Percentiles rank a stretch among this genome's conserved stretches.
phyloP scores from a whole-genome alignment of 2,113 vertebrate species.

The Elephas maximus region DNA sequence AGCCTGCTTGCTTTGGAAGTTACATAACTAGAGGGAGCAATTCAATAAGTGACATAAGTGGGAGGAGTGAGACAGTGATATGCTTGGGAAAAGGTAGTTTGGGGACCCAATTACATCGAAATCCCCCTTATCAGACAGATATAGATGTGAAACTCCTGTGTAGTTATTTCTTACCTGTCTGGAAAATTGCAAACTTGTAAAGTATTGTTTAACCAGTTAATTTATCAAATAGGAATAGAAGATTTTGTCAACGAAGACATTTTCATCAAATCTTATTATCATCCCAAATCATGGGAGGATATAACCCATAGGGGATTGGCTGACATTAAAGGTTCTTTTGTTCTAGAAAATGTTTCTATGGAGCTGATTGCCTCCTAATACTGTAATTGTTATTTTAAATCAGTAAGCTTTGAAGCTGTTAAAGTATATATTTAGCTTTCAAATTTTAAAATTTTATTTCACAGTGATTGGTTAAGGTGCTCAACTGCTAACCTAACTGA shows the following conservation, averaged over 20 bases:
- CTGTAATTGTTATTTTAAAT: background rate
- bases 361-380: background rate
- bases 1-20: background rate
- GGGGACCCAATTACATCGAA: background rate
- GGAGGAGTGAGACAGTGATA: background rate
- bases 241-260: background rate
- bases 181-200: background rate
- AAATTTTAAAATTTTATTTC: background rate
- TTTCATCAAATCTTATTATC: background rate
- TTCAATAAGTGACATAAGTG: background rate
- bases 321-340: background rate
- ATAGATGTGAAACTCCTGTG: background rate
- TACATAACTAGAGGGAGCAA: background rate
- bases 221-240: background rate
- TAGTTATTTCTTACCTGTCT: background rate
- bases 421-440: constrained; percentile 2
- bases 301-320: background rate
- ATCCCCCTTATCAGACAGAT: background rate
- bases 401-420: background rate
- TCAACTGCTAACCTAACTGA: too few species aligned
- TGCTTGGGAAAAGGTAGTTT: background rate
- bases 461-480: background rate
- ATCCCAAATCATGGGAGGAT: background rate
- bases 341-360: background rate
- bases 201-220: background rate